Base-by-base conservation (phyloP, 2,888 invertebrate species). In the Pyrgus malvae region DNA sequence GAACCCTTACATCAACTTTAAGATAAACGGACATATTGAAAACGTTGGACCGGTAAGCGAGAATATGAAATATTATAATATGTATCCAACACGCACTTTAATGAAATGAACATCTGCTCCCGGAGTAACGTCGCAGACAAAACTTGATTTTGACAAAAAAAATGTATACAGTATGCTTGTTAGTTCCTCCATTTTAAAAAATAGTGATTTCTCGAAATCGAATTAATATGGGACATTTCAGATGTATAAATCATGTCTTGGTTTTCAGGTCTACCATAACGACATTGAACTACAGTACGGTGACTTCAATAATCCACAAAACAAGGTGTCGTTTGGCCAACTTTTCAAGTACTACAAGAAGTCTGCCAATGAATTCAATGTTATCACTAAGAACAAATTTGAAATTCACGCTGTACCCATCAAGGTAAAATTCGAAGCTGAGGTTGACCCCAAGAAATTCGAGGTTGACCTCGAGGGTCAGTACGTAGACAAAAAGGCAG, bases 1-100 rank as follows among this genome's bases (percentile, higher is more conserved):
- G 44, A 93, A 93, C 65, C 93, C 93, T 0, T 83, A 85, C 38
- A 69, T 91, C 35, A 93, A 93, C 64, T 92, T 94, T 73, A 91
- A 90, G 50, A 21, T 93, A 2, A 89, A 92, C 29, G 93, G 92
- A 65, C 92, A 93, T 51, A 78, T 86, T 55, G 85, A 90, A 59
- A 75, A 74, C 40, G 76, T 70, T 8, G 72, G 76, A 33, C 69
- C 74, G 46, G 91, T 91, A 70, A 82, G 82, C 79, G 42, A 38
- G 29, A 1, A 16, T 19, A 16, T 35, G 16, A 2, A 35, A 16
- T 11, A 9, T 1, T 2, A 3, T 29, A 3, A n/a, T n/a, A 3
- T 29, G 7, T 9, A 25, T 7, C 7, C n/a, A n/a, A n/a, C n/a
- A n/a, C n/a, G n/a, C n/a, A 23, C 23, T 23, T 23, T 23, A 3